These are phyloP conservation scores for Poicephalus gulielmi DNA, from an alignment of 2,113 vertebrate genomes.

Conservation along the genomic window DNA sequence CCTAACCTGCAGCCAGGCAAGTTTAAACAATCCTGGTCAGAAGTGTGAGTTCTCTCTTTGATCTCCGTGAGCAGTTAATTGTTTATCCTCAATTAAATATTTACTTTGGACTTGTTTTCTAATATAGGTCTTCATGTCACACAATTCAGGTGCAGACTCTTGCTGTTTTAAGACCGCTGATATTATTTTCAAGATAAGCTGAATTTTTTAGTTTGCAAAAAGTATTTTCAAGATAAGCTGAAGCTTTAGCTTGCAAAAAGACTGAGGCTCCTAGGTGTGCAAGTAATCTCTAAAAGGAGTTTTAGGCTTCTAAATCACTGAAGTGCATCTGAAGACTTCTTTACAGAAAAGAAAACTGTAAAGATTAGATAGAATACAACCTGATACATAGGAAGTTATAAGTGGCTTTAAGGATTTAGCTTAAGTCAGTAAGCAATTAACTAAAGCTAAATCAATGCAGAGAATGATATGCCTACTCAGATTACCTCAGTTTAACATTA, in stretches of 20 bases:
- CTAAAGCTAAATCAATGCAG: background rate
- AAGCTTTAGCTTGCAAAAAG: background rate
- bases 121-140: background rate
- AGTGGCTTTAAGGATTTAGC: slow-evolving; percentile 21
- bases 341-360: background rate
- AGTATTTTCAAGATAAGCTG: background rate
- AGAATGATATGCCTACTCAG: background rate
- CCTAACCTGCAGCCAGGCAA: background rate
- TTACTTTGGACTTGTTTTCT: slow-evolving; percentile 38
- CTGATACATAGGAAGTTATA: background rate
- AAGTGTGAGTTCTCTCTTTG: slow-evolving; percentile 6
- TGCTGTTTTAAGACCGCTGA: background rate
- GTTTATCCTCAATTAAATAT: slow-evolving; percentile 45
- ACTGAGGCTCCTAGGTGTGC: background rate
- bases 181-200: background rate
- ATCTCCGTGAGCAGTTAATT: slow-evolving; percentile 17
- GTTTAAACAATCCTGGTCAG: background rate
- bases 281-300: background rate
- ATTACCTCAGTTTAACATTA: background rate
- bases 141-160: background rate
- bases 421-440: background rate
- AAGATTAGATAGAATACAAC: background rate
- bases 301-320: background rate
- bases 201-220: background rate
- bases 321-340: background rate